Base-by-base conservation (phyloP, 2,797 vertebrate genomes). In the Sebastes iracundus region DNA sequence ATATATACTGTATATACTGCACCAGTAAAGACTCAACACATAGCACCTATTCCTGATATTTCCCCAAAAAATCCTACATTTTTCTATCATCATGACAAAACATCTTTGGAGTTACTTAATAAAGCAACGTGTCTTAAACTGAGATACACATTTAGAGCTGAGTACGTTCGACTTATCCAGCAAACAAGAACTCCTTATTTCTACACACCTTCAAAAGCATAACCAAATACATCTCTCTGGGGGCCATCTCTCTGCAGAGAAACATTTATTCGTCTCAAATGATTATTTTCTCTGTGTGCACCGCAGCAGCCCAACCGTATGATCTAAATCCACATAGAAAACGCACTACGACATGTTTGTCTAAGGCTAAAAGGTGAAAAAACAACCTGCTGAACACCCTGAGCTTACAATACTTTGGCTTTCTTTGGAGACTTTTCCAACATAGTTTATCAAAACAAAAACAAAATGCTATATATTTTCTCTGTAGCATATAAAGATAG, bases 1-100 rank as follows among this genome's bases (percentile, higher is more conserved):
- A 90, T 82, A 89, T 72, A 88, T 56, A 87, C 27, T 85, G 33
- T 28, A 32, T 52, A 20, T 80, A 58, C 62, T 77, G 25, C 77
- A 84, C 56, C 23, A 38, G 52, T 27, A 76, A 53, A 69, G 16
- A 72, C 30, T 25, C 12, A 22, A 35, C 27, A 55, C 5, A 16
- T 28, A 30, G 23, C 30, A 62, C 42, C 16, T 20, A 27, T 52
- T 63, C 58, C 59, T 75, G 14, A 56, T 30, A 49, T 33, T 49
- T 30, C 14, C 46, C 20, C 27, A 52, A 66, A 22, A 9, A 62
- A 63, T 13, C 38, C 18, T 27, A 46, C 27, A 38, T 11, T 16
- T 13, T 64, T 33, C 33, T 23, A 9, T 38, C 27, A 61, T 69
- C 20, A 7, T 2, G 23, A 81, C 33, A 49, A 69, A 72, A 79